Evolutionary conservation across 2,888 invertebrate genomes (phyloP).

Genomic region (Cataglyphis rosenhaueri): DNA sequence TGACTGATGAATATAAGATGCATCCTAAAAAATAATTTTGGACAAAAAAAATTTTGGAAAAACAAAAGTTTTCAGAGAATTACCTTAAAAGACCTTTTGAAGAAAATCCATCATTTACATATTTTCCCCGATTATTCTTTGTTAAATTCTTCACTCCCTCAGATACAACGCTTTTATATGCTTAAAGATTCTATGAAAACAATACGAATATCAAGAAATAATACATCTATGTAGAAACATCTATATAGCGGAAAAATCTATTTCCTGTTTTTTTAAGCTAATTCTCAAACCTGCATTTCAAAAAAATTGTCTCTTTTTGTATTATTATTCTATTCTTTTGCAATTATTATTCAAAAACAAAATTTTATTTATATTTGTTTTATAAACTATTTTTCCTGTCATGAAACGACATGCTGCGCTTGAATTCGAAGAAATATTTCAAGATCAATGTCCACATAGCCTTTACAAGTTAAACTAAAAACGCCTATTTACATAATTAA

Average conservation of each 20-base stretch:
- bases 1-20: neutral
- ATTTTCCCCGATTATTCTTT: neutral
- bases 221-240: neutral
- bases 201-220: neutral
- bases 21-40: neutral
- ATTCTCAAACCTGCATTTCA: neutral
- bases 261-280: neutral
- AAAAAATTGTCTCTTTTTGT: neutral
- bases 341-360: neutral
- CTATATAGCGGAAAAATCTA: neutral
- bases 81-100: slow-evolving; percentile 37
- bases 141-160: neutral
- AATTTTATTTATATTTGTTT: neutral
- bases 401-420: neutral
- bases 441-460: slow-evolving; percentile 13
- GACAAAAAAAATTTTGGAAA: neutral
- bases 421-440: slow-evolving; percentile 25
- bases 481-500: slow-evolving; percentile 39
- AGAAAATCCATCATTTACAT: neutral
- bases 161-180: neutral
- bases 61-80: slow-evolving; percentile 68
- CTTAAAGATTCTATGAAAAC: neutral
- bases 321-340: neutral
- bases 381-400: neutral
- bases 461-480: neutral